Evolutionary conservation across 2,797 vertebrate species (phyloP).

Genomic region (Sebastes variabilis): DNA sequence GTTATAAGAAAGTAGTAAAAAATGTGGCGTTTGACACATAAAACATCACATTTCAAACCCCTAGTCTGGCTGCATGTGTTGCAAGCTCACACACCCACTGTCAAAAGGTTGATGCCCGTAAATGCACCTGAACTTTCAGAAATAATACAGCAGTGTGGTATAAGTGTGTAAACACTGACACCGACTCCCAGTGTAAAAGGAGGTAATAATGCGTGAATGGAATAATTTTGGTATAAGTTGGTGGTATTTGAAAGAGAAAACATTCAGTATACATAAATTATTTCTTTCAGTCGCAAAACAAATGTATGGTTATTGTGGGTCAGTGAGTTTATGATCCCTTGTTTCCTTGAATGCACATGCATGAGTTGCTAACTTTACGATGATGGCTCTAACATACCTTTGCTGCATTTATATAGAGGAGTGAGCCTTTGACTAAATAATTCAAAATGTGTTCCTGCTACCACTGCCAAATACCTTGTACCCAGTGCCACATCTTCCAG

Average conservation of each 20-base stretch:
- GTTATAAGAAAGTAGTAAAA: neutral
- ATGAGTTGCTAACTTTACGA: neutral
- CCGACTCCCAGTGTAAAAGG: neutral
- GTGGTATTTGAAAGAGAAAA: neutral
- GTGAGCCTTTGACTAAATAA: conserved; percentile 42
- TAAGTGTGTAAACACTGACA: neutral
- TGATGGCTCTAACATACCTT: neutral
- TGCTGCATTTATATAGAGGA: conserved; percentile 23
- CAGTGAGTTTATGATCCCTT: neutral
- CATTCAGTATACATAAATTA: neutral
- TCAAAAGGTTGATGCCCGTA: neutral
- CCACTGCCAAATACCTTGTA: conserved; percentile 49
- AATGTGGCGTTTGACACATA: neutral
- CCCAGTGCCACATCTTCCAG: conserved; percentile 33
- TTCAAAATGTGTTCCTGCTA: conserved; percentile 45
- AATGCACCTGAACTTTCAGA: neutral
- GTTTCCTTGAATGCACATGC: neutral
- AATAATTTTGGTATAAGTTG: neutral
- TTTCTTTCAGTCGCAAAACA: neutral
- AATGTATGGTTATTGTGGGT: neutral
- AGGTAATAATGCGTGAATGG: neutral
- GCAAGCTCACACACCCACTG: neutral
- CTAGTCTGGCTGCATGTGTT: neutral
- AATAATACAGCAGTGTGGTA: neutral
- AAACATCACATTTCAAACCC: neutral